phyloP scores from a whole-genome alignment of 2,113 vertebrate species.

The Ia io region DNA sequence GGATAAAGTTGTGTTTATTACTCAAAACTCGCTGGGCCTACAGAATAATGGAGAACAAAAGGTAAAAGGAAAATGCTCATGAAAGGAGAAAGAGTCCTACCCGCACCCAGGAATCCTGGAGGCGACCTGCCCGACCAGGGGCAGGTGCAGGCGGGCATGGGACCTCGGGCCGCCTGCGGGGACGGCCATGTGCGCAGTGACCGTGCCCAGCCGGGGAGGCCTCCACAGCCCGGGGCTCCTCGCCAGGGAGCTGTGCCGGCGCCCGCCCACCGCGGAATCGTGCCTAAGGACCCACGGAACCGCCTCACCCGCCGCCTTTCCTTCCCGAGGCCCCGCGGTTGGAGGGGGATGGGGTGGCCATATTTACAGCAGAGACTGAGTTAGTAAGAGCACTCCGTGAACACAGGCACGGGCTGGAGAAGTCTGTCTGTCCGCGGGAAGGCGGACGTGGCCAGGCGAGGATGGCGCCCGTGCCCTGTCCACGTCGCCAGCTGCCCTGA shows the following conservation, averaged over 20 bases:
- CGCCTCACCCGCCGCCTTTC: not conserved
- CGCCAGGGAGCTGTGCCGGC: not conserved
- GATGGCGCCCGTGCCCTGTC: not conserved
- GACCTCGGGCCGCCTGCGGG: too few relatives aligned
- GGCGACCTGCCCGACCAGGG: too few relatives aligned
- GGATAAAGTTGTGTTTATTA: not conserved
- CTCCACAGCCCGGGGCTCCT: too few relatives aligned
- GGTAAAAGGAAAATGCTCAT: not conserved
- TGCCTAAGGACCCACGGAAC: not conserved
- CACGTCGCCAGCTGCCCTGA: not conserved
- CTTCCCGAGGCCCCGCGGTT: not conserved
- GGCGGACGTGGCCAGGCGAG: too few relatives aligned
- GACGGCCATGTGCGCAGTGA: too few relatives aligned
- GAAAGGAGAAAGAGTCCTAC: not conserved
- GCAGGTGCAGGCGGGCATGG: too few relatives aligned
- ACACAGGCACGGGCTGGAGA: not conserved
- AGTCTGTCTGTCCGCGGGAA: not conserved
- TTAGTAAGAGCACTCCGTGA: not conserved
- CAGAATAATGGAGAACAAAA: not conserved
- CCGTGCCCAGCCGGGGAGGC: too few relatives aligned
- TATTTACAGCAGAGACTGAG: not conserved
- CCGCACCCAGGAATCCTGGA: not conserved
- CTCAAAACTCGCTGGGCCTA: not conserved
- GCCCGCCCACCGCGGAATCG: not conserved
- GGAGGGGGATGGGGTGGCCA: not conserved